Percentiles rank a stretch among this genome's conserved stretches.
These are phyloP conservation scores for Neoitamus cyanurus DNA, from an alignment of 2,888 invertebrate genomes.

Conservation along the genomic window DNA sequence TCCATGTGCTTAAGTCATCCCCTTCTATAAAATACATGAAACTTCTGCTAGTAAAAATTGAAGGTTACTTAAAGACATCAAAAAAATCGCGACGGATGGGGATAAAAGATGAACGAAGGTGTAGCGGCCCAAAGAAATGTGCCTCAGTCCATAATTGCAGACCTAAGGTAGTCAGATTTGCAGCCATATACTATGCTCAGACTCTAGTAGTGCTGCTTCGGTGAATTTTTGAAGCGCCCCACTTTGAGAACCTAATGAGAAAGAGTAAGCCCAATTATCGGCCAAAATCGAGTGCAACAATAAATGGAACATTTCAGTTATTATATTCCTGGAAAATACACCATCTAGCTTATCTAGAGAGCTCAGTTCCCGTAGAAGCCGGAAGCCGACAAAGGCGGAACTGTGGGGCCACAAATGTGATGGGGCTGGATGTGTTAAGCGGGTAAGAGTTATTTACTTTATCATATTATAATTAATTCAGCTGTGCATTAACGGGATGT, in stretches of 20 bases:
- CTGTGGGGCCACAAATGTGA: not conserved
- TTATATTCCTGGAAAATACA: not conserved
- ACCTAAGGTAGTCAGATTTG: too few relatives aligned
- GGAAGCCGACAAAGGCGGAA: not conserved
- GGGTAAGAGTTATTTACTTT: not conserved
- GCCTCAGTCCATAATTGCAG: not conserved
- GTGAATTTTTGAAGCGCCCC: not conserved
- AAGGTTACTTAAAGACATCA: not conserved
- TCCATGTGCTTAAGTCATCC: not conserved
- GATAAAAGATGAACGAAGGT: not conserved
- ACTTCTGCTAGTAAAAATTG: not conserved
- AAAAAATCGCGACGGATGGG: not conserved
- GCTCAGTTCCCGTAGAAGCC: not conserved
- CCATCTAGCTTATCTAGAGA: not conserved
- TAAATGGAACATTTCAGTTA: not conserved
- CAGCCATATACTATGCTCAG: not conserved
- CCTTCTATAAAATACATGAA: not conserved
- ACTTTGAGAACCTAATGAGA: too few relatives aligned
- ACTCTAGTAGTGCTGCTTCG: not conserved
- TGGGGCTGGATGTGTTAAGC: not conserved
- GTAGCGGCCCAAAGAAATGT: not conserved
- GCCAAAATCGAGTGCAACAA: not conserved
- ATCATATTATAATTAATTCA: constrained; percentile 22
- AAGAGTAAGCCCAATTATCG: not conserved
- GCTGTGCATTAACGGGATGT: not conserved